Percentiles rank a stretch among this genome's conserved stretches.
Conservation (phyloP, 2,888 invertebrate genomes). For the Limnephilus rhombicus region DNA sequence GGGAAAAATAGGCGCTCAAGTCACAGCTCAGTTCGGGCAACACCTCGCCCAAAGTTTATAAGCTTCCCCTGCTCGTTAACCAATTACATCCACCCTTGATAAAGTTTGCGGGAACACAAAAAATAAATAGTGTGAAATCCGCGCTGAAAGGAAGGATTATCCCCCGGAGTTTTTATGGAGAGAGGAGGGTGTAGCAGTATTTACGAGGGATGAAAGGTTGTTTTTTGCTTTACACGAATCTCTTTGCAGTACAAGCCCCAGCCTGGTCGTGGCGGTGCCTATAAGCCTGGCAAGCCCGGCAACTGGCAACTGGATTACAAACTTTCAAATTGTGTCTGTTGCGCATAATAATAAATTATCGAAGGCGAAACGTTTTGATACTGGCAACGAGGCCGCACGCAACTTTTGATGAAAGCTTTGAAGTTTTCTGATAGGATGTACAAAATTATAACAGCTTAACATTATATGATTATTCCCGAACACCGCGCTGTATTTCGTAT, state of each 20-base stretch:
- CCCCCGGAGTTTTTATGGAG: constrained; percentile 56
- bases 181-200: constrained; percentile 52
- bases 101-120: constrained; percentile 60
- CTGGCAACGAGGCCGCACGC: not conserved
- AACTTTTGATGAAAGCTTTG: not conserved
- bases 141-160: constrained; percentile 62
- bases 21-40: constrained; percentile 46
- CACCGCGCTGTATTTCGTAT: not conserved
- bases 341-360: constrained; percentile 16
- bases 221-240: constrained; percentile 44
- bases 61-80: constrained; percentile 65
- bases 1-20: constrained; percentile 59
- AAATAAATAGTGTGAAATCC: constrained; percentile 62
- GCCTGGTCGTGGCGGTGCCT: constrained; percentile 3
- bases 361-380: not conserved
- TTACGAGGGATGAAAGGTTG: constrained; percentile 52
- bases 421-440: not conserved
- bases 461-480: not conserved
- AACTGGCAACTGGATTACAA: constrained; percentile 39
- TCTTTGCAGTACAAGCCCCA: constrained; percentile 21
- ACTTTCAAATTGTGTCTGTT: constrained; percentile 41
- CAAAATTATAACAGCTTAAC: not conserved
- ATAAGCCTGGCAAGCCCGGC: not conserved
- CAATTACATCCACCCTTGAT: constrained; percentile 65
- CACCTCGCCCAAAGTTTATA: constrained; percentile 61